Evolutionary conservation across 2,888 invertebrate species (phyloP).

Genomic region (Lysandra coridon): DNA sequence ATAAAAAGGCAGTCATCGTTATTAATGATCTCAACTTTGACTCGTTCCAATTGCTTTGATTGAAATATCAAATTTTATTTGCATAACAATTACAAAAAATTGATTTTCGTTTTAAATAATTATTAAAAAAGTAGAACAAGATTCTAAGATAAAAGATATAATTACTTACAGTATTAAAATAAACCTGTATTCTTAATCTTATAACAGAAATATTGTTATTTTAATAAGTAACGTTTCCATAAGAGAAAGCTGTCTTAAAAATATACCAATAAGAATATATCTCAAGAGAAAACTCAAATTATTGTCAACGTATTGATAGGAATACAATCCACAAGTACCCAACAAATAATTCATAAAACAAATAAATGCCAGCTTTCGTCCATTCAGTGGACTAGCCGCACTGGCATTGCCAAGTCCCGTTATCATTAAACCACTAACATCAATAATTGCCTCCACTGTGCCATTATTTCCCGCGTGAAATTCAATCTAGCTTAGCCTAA

Average conservation of each 20-base stretch:
- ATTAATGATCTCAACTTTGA: conserved; percentile 9
- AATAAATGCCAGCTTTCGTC: conserved; percentile 18
- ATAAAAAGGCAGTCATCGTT: not conserved
- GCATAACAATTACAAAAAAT: not conserved
- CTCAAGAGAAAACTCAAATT: not conserved
- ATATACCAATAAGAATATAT: not conserved
- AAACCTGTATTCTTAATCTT: not conserved
- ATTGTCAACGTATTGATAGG: not conserved
- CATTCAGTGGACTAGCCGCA: conserved; percentile 16
- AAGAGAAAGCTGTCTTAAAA: not conserved
- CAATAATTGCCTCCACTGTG: conserved; percentile 21
- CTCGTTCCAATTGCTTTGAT: conserved; percentile 1
- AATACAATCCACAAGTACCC: not conserved
- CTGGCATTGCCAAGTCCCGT: conserved; percentile 13
- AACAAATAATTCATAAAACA: conserved; percentile 26
- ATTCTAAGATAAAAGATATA: not conserved
- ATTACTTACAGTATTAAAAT: not conserved
- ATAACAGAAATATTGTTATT: not conserved
- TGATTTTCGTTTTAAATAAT: not conserved
- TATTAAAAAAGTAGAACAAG: too few relatives aligned
- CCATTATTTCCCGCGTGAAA: conserved; percentile 31
- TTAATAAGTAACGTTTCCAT: not conserved
- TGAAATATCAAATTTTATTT: not conserved
- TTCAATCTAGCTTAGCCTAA: conserved; percentile 45
- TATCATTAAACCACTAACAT: conserved; percentile 31